These are phyloP conservation scores for Aythya baeri DNA, from an alignment of 2,113 vertebrate genomes.

Conservation along the genomic window DNA sequence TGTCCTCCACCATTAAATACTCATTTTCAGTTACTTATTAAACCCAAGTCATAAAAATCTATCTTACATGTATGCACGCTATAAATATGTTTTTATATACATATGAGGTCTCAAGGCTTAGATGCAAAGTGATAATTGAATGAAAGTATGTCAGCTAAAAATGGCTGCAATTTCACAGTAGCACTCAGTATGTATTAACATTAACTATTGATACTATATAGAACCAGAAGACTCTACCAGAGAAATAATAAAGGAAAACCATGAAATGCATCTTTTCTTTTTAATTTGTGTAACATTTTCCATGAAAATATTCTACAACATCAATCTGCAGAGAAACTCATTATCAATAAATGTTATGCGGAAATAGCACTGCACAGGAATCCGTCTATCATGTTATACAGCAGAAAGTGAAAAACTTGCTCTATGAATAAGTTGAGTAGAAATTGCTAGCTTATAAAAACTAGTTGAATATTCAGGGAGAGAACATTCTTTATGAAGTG, in stretches of 20 bases:
- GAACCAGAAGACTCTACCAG: background rate
- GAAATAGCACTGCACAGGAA: background rate
- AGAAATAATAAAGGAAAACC: background rate
- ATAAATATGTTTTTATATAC: background rate
- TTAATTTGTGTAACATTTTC: background rate
- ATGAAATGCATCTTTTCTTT: background rate
- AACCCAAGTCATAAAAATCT: background rate
- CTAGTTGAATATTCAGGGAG: background rate
- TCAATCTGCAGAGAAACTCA: background rate
- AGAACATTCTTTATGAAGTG: background rate
- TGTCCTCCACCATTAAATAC: background rate
- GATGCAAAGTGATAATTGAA: background rate
- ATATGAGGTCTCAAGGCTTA: background rate
- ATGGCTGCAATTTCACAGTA: background rate
- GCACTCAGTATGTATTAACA: background rate
- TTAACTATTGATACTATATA: background rate
- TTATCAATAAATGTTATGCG: background rate
- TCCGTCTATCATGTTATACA: background rate
- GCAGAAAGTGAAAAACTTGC: background rate
- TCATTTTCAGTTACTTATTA: background rate
- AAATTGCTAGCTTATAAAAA: background rate
- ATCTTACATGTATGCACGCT: background rate
- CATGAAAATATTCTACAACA: background rate
- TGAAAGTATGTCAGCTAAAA: background rate
- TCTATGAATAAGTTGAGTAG: background rate